Conservation (phyloP, 2,797 vertebrate species). For the Catharus ustulatus region DNA sequence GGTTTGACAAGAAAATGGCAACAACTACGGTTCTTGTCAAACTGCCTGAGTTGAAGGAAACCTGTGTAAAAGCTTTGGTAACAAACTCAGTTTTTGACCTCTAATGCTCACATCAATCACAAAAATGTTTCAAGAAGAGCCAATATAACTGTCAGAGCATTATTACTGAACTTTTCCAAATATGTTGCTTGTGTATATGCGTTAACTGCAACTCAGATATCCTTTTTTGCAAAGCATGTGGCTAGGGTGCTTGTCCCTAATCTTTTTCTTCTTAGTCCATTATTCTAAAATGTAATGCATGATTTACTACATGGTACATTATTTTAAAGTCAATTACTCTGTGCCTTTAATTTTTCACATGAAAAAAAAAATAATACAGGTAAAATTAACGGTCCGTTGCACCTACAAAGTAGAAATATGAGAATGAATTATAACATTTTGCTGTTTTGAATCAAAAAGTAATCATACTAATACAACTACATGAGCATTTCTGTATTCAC, state of each 20-base stretch:
- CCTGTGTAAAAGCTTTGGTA: neutral
- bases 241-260: neutral
- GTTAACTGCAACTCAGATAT: neutral
- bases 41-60: neutral
- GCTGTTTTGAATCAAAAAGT: neutral
- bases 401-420: neutral
- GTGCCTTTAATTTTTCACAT: neutral
- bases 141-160: neutral
- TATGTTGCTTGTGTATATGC: fast-evolving
- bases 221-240: neutral
- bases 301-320: neutral
- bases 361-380: neutral
- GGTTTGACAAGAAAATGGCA: neutral
- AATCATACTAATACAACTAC: neutral
- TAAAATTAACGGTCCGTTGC: neutral
- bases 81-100: neutral
- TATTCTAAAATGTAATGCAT: neutral
- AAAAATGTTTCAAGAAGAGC: neutral
- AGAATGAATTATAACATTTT: neutral
- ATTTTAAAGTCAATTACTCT: neutral
- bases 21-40: neutral
- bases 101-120: neutral
- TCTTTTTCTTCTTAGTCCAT: neutral
- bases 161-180: neutral
- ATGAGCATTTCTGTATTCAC: neutral